Percentiles rank a stretch among this genome's conserved stretches.
Evolutionary conservation across 2,113 vertebrate genomes (phyloP).

Genomic region (Burhinus bistriatus): DNA sequence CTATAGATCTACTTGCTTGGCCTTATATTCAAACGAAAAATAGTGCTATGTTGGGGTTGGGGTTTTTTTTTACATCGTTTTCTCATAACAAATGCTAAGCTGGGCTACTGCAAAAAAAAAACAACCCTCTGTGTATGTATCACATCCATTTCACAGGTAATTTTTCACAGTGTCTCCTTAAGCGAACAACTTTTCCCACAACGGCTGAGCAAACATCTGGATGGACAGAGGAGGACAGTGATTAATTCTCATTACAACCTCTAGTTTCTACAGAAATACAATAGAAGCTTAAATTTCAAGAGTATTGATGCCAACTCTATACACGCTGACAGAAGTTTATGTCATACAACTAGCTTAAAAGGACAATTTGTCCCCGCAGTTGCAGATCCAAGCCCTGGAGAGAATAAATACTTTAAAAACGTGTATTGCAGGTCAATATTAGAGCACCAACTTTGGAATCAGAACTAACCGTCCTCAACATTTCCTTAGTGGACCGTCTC

Average conservation of each 20-base stretch:
- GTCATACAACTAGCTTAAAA: neutral
- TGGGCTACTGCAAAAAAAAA: neutral
- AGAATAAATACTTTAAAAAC: neutral
- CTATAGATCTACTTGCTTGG: neutral
- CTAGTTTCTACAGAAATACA: neutral
- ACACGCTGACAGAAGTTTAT: neutral
- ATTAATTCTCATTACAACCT: neutral
- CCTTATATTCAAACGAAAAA: neutral
- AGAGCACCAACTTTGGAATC: neutral
- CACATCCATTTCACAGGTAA: neutral
- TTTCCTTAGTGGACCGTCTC: neutral
- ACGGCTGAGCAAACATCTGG: conserved; percentile 4
- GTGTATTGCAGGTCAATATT: neutral
- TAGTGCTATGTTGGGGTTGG: neutral
- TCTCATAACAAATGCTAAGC: neutral
- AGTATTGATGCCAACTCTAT: neutral
- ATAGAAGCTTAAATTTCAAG: neutral
- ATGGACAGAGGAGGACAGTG: neutral
- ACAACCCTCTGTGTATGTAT: neutral
- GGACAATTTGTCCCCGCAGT: neutral
- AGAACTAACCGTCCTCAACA: neutral
- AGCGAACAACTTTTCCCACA: neutral
- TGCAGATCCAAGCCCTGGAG: neutral
- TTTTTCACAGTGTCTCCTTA: conserved; percentile 4
- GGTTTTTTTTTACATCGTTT: neutral